These are phyloP conservation scores for Pseudopleuronectes americanus DNA, from an alignment of 2,797 vertebrate genomes.

Conservation along the genomic window DNA sequence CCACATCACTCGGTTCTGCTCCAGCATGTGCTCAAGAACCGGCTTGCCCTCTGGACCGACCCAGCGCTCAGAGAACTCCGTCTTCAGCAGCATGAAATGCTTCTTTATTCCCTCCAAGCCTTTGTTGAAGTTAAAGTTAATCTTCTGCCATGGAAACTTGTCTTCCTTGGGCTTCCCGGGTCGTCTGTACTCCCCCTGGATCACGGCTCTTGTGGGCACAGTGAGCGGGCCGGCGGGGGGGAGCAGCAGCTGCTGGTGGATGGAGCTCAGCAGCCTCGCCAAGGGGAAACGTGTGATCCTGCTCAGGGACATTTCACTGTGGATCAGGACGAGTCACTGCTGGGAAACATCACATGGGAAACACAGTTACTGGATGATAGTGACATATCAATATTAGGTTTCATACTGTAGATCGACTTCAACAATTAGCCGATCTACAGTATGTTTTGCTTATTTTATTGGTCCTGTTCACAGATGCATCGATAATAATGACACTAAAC, in stretches of 20 bases:
- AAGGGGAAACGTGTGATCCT: slow-evolving; percentile 53
- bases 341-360: slow-evolving; percentile 26
- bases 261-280: slow-evolving; percentile 48
- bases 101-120: slow-evolving; percentile 84
- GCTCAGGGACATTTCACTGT: slow-evolving; percentile 56
- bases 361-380: too few relatives aligned
- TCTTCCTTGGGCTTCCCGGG: slow-evolving; percentile 82
- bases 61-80: slow-evolving; percentile 77
- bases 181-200: slow-evolving; percentile 81
- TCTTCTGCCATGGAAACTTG: slow-evolving; percentile 79
- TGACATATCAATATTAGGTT: too few relatives aligned
- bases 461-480: too few relatives aligned
- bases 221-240: slow-evolving; percentile 25
- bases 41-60: slow-evolving; percentile 85
- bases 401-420: background rate
- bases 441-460: too few relatives aligned
- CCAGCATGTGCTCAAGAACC: slow-evolving; percentile 79
- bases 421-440: too few relatives aligned
- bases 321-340: slow-evolving; percentile 31
- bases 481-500: too few relatives aligned
- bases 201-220: slow-evolving; percentile 51
- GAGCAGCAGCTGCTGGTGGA: slow-evolving; percentile 41
- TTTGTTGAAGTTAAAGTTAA: slow-evolving; percentile 84
- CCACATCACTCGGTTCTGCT: slow-evolving; percentile 91
- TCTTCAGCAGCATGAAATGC: slow-evolving; percentile 83